Evolutionary conservation across 2,113 vertebrate genomes (phyloP).

Genomic region (Corythornis cristatus): DNA sequence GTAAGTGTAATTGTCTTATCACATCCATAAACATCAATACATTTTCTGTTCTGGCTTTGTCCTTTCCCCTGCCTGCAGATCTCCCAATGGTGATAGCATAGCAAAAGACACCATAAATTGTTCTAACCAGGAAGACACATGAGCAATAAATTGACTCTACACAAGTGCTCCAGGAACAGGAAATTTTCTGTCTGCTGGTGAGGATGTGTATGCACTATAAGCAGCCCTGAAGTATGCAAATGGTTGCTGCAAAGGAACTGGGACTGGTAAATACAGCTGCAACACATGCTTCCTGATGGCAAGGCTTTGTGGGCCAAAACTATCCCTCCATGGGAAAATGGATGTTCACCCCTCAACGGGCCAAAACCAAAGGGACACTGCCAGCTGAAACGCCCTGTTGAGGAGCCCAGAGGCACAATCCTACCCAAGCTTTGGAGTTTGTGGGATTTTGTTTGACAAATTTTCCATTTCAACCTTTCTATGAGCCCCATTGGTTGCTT

Average conservation of each 20-base stretch:
- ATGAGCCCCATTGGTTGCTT: background rate
- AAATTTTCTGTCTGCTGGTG: conserved; percentile 16
- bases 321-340: background rate
- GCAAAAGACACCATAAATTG: background rate
- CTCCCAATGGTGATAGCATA: background rate
- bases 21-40: background rate
- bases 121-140: background rate
- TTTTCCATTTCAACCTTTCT: background rate
- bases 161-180: conserved; percentile 25
- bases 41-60: conserved; percentile 18
- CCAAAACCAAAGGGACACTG: background rate
- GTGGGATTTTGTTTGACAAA: background rate
- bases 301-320: background rate
- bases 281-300: background rate
- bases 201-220: background rate
- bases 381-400: background rate
- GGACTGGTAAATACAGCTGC: background rate
- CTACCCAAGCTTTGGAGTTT: background rate
- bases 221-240: background rate
- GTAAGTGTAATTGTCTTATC: background rate
- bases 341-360: background rate
- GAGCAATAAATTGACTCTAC: background rate
- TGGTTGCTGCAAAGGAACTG: conserved; percentile 4
- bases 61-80: background rate
- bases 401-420: background rate